Evolutionary conservation across 2,888 invertebrate species (phyloP).

Genomic region (Lycaena phlaeas): DNA sequence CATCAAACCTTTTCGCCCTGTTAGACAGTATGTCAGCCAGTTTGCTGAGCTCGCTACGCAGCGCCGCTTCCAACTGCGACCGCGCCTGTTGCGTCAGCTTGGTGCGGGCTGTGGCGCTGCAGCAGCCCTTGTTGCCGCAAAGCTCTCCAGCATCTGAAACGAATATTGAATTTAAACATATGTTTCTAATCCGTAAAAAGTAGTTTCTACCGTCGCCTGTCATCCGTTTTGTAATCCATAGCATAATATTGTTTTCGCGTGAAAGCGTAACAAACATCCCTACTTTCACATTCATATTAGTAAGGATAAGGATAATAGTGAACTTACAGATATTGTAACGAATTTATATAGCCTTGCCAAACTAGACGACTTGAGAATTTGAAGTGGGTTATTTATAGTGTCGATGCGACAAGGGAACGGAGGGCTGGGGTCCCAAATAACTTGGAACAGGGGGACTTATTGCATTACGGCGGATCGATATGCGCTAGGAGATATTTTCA

Average conservation of each 20-base stretch:
- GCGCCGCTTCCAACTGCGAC: conserved; percentile 81
- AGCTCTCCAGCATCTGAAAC: conserved; percentile 62
- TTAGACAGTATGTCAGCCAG: conserved; percentile 82
- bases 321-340: too few species aligned
- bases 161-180: neutral
- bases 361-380: neutral
- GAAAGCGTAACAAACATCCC: too few species aligned
- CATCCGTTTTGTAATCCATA: too few species aligned
- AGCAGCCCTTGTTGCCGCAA: conserved; percentile 76
- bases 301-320: too few species aligned
- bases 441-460: neutral
- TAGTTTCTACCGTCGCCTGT: too few species aligned
- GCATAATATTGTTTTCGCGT: too few species aligned
- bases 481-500: neutral
- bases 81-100: conserved; percentile 80
- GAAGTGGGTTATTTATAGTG: conserved; percentile 8
- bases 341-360: neutral
- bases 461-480: conserved; percentile 2
- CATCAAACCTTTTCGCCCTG: conserved; percentile 88
- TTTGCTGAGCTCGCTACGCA: conserved; percentile 82
- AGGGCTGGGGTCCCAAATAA: neutral
- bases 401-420: neutral
- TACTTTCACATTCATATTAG: too few species aligned
- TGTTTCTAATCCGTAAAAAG: too few species aligned
- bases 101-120: conserved; percentile 71